Percentiles rank a stretch among this genome's conserved stretches.
phyloP scores from a whole-genome alignment of 2,888 invertebrate species.

The Diplolepis rosae region DNA sequence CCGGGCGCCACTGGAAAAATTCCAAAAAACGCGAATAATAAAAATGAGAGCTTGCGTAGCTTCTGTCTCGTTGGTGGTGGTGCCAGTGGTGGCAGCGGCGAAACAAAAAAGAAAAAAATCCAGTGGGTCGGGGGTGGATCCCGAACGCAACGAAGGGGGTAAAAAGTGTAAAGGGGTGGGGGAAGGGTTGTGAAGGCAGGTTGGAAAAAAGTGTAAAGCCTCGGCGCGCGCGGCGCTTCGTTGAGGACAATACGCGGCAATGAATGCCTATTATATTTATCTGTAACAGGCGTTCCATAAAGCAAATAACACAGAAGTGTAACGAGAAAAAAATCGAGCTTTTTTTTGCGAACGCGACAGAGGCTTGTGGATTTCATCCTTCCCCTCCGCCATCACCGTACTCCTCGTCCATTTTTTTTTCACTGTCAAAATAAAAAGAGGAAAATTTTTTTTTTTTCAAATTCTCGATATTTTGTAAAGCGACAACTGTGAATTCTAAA shows the following conservation, averaged over 20 bases:
- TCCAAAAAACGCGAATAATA: constrained; percentile 73
- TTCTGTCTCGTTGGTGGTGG: constrained; percentile 47
- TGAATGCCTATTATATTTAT: constrained; percentile 74
- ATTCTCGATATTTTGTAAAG: constrained; percentile 6
- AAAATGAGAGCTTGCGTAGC: constrained; percentile 67
- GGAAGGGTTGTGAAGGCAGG: constrained; percentile 49
- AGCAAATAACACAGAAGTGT: constrained; percentile 66
- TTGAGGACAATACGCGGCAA: constrained; percentile 72
- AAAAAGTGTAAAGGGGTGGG: constrained; percentile 44
- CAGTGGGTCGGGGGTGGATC: constrained; percentile 53
- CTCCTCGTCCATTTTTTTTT: neutral
- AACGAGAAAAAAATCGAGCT: constrained; percentile 50
- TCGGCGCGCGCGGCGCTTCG: constrained; percentile 69
- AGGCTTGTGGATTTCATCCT: constrained; percentile 13
- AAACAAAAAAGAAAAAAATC: constrained; percentile 40
- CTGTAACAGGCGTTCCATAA: constrained; percentile 74
- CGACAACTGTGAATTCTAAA: constrained; percentile 2
- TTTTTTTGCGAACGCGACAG: constrained; percentile 30
- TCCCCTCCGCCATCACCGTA: neutral
- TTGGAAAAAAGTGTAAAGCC: constrained; percentile 69
- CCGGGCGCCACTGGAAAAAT: constrained; percentile 73
- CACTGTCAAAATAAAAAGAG: constrained; percentile 2
- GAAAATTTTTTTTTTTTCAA: constrained; percentile 27
- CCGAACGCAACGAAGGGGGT: constrained; percentile 31
- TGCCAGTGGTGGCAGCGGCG: constrained; percentile 46